Evolutionary conservation across 2,113 vertebrate species (phyloP).

Genomic region (Misgurnus mizolepis): DNA sequence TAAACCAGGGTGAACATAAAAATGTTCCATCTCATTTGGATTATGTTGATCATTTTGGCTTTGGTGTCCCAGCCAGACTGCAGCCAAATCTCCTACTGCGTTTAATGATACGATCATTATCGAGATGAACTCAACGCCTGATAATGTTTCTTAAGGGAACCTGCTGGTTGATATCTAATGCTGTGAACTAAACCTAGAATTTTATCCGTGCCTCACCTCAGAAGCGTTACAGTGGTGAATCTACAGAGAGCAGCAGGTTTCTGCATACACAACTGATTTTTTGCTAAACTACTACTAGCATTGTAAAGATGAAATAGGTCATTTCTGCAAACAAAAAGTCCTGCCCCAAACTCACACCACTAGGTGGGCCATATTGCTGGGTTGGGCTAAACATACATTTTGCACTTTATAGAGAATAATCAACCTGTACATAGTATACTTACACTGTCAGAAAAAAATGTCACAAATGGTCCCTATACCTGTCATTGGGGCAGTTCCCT

Average conservation of each 20-base stretch:
- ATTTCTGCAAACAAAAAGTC: too few relatives aligned
- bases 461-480: too few relatives aligned
- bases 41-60: conserved; percentile 14
- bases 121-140: conserved; percentile 69
- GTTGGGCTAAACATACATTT: too few relatives aligned
- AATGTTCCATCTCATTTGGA: neutral
- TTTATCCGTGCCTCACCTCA: conserved; percentile 48
- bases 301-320: too few relatives aligned
- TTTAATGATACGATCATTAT: conserved; percentile 59
- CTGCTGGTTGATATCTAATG: conserved; percentile 68
- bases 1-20: neutral
- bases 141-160: conserved; percentile 70
- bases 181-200: conserved; percentile 59
- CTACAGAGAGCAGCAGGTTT: neutral
- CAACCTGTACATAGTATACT: too few relatives aligned
- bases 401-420: too few relatives aligned
- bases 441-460: too few relatives aligned
- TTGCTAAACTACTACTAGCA: too few relatives aligned
- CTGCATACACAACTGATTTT: neutral
- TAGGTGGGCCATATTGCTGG: too few relatives aligned
- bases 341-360: too few relatives aligned
- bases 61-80: conserved; percentile 1
- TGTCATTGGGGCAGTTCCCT: too few relatives aligned
- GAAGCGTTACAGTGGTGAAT: conserved; percentile 57
- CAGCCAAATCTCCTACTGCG: conserved; percentile 8